These are phyloP conservation scores for Lordiphosa clarofinis DNA, from an alignment of 1,140 invertebrate species.

Conservation along the genomic window DNA sequence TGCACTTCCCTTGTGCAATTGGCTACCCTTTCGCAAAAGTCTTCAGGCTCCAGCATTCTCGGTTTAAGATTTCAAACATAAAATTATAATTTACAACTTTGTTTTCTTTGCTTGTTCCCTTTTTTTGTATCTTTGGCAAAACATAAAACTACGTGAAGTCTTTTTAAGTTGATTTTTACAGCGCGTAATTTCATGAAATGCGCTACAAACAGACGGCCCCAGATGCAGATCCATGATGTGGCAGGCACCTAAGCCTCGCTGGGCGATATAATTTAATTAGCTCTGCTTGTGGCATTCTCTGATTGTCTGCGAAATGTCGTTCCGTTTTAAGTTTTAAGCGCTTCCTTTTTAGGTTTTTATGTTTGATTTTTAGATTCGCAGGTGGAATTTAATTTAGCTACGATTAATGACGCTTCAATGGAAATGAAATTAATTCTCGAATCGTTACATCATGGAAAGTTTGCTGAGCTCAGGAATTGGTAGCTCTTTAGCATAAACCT, in stretches of 20 bases:
- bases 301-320: slow-evolving; percentile 38
- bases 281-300: slow-evolving; percentile 54
- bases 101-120: slow-evolving; percentile 29
- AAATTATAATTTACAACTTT: slow-evolving; percentile 76
- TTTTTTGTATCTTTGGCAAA: slow-evolving; percentile 26
- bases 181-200: slow-evolving; percentile 56
- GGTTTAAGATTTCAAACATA: slow-evolving; percentile 67
- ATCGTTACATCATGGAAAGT: no score
- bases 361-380: slow-evolving; percentile 10
- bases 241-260: slow-evolving; percentile 11
- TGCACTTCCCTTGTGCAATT: slow-evolving; percentile 24
- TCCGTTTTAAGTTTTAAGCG: slow-evolving; percentile 38
- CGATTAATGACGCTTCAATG: not conserved
- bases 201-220: slow-evolving; percentile 34
- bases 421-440: no score
- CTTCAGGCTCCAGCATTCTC: slow-evolving; percentile 31
- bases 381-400: slow-evolving; percentile 10
- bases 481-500: no score
- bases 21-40: slow-evolving; percentile 25
- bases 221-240: slow-evolving; percentile 21
- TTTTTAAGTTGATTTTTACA: slow-evolving; percentile 70
- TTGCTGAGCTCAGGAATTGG: no score
- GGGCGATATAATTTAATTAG: slow-evolving; percentile 64
- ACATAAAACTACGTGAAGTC: slow-evolving; percentile 72
- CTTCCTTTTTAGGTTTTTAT: slow-evolving; percentile 36